A percentile compares a stretch with the other conserved stretches of the same genome.
These are phyloP conservation scores for Brachirus orientalis DNA, from an alignment of 2,113 vertebrate species.

Conservation along the genomic window DNA sequence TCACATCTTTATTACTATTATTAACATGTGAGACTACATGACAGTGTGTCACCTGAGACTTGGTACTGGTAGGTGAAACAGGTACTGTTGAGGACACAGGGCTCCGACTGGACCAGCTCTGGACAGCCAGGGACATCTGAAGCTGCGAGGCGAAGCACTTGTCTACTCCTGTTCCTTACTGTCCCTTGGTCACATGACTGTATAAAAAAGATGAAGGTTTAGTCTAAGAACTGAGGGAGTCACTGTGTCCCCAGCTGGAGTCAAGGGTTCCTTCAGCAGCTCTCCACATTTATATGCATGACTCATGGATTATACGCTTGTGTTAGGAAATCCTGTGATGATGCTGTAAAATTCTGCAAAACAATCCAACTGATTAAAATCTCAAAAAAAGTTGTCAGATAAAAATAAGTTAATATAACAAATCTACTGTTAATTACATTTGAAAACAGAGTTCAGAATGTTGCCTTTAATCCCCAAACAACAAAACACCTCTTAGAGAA, in stretches of 20 bases:
- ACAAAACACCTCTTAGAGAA: background rate
- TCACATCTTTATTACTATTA: background rate
- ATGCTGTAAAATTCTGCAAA: too few relatives aligned
- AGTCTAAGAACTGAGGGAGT: background rate
- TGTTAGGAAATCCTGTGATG: too few relatives aligned
- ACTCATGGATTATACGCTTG: background rate
- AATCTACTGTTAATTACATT: background rate
- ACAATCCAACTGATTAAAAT: too few relatives aligned
- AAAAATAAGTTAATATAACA: too few relatives aligned
- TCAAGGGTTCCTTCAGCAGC: background rate
- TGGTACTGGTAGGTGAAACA: slow-evolving; percentile 92
- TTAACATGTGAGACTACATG: background rate
- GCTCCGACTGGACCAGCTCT: slow-evolving; percentile 85
- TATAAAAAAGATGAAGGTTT: slow-evolving; percentile 16
- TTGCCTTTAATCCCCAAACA: background rate
- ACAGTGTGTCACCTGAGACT: slow-evolving; percentile 86
- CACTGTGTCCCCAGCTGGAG: too few relatives aligned
- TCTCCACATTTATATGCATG: background rate
- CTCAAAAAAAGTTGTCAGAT: too few relatives aligned
- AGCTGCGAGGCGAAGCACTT: slow-evolving; percentile 83
- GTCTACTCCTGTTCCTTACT: slow-evolving; percentile 86
- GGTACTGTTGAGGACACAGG: slow-evolving; percentile 90
- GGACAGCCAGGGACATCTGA: slow-evolving; percentile 81
- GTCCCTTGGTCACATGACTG: slow-evolving; percentile 86
- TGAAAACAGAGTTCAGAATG: background rate